Evolutionary conservation across 2,113 vertebrate genomes (phyloP).

Genomic region (Jacana jacana): DNA sequence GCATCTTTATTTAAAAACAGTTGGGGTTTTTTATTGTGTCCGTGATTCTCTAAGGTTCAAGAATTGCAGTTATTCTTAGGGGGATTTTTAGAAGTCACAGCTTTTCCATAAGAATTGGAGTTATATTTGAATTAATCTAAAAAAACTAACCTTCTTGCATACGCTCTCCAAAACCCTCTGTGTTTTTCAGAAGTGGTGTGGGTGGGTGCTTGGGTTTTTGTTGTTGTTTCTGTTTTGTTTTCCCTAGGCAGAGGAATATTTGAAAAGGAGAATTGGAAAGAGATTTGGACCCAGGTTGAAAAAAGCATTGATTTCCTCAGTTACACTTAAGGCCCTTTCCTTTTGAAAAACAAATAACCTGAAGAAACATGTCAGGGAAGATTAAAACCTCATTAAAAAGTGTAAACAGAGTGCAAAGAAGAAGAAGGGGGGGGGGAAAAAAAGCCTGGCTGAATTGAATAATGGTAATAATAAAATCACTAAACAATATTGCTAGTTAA

Average conservation of each 20-base stretch:
- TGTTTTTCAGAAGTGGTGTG: background rate
- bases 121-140: background rate
- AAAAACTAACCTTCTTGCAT: background rate
- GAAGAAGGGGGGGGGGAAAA: background rate
- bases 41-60: background rate
- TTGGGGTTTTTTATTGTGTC: no score
- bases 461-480: slow-evolving; percentile 52
- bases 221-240: background rate
- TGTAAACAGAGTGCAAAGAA: slow-evolving; percentile 52
- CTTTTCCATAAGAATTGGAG: background rate
- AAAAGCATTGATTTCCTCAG: slow-evolving; percentile 21
- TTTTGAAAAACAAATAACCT: slow-evolving; percentile 57
- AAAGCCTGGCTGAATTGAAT: slow-evolving; percentile 5
- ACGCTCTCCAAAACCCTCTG: background rate
- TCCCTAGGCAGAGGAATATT: background rate
- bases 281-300: background rate
- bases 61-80: background rate
- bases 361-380: slow-evolving; percentile 60
- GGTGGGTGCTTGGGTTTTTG: background rate
- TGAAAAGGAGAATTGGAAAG: slow-evolving; percentile 3
- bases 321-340: slow-evolving; percentile 23
- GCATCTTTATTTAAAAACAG: background rate
- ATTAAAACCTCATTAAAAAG: slow-evolving; percentile 70
- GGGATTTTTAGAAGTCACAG: background rate
- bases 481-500: slow-evolving; percentile 12